These are phyloP conservation scores for Artibeus jamaicensis DNA, from an alignment of 2,797 vertebrate genomes.

Conservation along the genomic window DNA sequence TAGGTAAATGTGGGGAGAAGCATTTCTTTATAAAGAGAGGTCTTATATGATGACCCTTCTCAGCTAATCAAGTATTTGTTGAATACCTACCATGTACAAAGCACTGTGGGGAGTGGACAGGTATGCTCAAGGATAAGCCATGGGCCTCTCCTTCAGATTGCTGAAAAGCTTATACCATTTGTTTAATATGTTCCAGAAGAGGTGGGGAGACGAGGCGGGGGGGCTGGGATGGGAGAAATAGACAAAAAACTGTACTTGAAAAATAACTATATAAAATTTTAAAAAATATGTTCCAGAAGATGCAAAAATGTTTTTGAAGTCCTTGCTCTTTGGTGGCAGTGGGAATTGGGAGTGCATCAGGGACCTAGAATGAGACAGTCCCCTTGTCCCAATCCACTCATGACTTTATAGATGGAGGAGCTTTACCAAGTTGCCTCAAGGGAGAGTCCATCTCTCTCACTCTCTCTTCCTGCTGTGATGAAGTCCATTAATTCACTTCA, in stretches of 20 bases:
- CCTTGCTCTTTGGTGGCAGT: neutral
- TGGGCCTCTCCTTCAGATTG: neutral
- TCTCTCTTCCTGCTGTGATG: neutral
- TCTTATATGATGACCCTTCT: neutral
- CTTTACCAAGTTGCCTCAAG: constrained; percentile 22
- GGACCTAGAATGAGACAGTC: neutral
- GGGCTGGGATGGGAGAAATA: too few species aligned
- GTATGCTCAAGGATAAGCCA: neutral
- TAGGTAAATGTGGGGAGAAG: neutral
- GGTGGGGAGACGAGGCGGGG: too few species aligned
- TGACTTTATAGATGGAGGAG: neutral
- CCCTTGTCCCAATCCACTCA: neutral
- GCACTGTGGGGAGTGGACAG: neutral
- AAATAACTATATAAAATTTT: too few species aligned
- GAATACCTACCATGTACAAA: neutral
- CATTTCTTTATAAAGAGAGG: neutral
- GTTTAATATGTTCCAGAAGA: constrained; percentile 6
- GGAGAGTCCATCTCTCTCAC: neutral
- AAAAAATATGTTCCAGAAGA: constrained; percentile 3
- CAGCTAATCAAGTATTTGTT: neutral
- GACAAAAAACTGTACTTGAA: too few species aligned
- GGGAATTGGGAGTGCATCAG: neutral
- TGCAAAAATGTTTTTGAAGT: constrained; percentile 6
- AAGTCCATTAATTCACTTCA: constrained; percentile 24
- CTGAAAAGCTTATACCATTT: neutral